phyloP scores from a whole-genome alignment of 2,113 vertebrate species.

The Sylvilagus bachmani region DNA sequence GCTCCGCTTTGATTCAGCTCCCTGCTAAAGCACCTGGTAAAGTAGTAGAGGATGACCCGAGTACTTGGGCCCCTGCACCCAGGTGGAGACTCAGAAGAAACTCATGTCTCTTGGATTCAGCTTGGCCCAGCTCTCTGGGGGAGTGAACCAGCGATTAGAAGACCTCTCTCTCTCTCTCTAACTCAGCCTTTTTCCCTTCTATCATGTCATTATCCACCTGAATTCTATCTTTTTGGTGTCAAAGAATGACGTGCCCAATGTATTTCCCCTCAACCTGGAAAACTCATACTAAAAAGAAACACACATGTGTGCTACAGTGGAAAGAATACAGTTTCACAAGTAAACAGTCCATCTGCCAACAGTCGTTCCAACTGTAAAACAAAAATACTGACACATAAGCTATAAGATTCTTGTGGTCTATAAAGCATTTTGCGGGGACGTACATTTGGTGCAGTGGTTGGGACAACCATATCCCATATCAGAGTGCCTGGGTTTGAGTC shows the following conservation, averaged over 20 bases:
- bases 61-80: too few species aligned
- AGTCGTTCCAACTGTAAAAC: constrained; percentile 42
- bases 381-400: constrained; percentile 15
- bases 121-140: too few species aligned
- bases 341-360: neutral
- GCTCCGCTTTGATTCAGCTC: too few species aligned
- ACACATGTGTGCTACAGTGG: neutral
- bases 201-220: constrained; percentile 20
- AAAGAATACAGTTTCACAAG: constrained; percentile 52
- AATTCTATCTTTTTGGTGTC: constrained; percentile 32
- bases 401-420: constrained; percentile 8
- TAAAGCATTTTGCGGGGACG: constrained; percentile 7
- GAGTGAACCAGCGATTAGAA: too few species aligned
- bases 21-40: too few species aligned
- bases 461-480: neutral
- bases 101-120: neutral
- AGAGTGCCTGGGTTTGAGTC: too few species aligned
- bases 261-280: constrained; percentile 40
- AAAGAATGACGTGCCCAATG: constrained; percentile 42
- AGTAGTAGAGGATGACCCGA: too few species aligned
- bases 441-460: too few species aligned
- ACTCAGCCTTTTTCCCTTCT: neutral
- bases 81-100: neutral
- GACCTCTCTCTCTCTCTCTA: too few species aligned
- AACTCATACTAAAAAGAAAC: constrained; percentile 39